Base-by-base conservation (phyloP, 2,888 invertebrate species). In the Agrochola macilenta region DNA sequence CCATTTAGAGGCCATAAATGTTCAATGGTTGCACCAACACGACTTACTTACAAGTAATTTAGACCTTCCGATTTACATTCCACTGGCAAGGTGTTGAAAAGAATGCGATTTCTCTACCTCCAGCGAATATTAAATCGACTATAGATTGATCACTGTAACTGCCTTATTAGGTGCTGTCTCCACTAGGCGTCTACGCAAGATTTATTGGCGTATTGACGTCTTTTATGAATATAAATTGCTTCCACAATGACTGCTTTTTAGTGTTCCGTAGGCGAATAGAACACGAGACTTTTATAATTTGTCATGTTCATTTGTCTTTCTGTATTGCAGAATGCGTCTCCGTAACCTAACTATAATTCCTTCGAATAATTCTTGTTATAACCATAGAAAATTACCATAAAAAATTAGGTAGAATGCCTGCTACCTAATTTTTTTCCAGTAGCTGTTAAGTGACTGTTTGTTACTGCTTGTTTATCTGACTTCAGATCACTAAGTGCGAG, bases 21-120 rank as follows among this genome's bases (percentile, higher is more conserved):
- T 57, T 63, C n/a, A 49, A 57, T 69, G 43, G 49, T 46, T 52
- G 76, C 35, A 72, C 63, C 11, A 63, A 72, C 72, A 70, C 49
- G 74, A 69, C 46, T 46, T 46, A 46, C 66, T 60, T 70, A 66
- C 72, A 35, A 79, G 66, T 85, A 54, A 85, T 81, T 73, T 71
- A 82, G 26, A 81, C 61, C 85, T 78, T 78, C 74, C 74, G 54
- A 84, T 84, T 84, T 71, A 72, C 70, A 87, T 83, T 85, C 79
- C 69, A 75, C n/a, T 35, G 70, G 61, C 71, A 73, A 86, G 74
- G 83, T 85, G 88, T 86, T 74, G 65, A 83, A 84, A 84, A 89
- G 88, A 87, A 84, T 87, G 74, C 89, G 81, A 89, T 88, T 88
- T 88, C 88, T 82, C 89, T 78, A 73, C 89, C 78, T 83, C 79